phyloP scores from a whole-genome alignment of 2,113 vertebrate genomes.

The Cichladusa arquata region DNA sequence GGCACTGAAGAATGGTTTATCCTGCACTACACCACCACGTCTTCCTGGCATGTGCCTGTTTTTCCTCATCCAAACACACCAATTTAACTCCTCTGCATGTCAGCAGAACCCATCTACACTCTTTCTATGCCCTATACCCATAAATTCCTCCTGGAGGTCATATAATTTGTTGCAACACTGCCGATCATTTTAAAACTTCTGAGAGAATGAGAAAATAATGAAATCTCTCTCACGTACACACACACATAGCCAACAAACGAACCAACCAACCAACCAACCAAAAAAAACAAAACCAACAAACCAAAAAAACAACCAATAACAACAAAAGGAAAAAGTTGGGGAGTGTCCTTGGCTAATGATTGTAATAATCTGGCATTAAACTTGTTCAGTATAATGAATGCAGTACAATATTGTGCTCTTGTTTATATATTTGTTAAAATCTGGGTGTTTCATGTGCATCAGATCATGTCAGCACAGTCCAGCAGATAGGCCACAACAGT shows the following conservation, averaged over 20 bases:
- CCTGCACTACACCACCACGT: not conserved
- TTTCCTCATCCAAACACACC: not conserved
- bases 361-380: not conserved
- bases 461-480: not conserved
- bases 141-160: not conserved
- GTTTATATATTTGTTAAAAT: not conserved
- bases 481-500: not conserved
- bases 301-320: not conserved
- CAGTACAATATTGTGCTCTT: not conserved
- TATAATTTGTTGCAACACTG: not conserved
- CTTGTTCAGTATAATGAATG: not conserved
- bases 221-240: too few species aligned
- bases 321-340: rapidly evolving
- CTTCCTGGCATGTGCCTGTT: not conserved
- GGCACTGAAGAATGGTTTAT: not conserved
- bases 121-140: not conserved
- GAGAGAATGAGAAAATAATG: not conserved
- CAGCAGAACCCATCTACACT: not conserved
- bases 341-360: not conserved
- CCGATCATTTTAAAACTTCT: not conserved
- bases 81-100: not conserved
- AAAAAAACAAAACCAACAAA: not conserved
- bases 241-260: not conserved
- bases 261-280: not conserved
- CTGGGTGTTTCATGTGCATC: not conserved